Evolutionary conservation across 2,888 invertebrate genomes (phyloP), one percentile per base, ranked within the genome.

Genomic region (Pegoplata infirma): DNA sequence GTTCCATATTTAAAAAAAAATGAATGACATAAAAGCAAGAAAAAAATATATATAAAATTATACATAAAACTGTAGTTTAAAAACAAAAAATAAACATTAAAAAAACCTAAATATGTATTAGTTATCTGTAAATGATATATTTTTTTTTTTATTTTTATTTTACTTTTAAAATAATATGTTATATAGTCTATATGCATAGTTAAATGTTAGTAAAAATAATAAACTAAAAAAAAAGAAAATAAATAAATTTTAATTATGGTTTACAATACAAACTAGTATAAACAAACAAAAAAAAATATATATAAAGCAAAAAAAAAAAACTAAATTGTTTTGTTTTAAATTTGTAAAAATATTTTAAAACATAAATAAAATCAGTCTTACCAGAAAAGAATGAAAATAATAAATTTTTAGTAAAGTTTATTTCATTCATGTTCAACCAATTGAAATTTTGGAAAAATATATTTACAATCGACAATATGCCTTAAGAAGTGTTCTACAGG

Each of bases 101-200:
- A 32, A 47, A 55, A 49, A 25, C 49, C 1, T 21, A 36, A 10
- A 49, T 16, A 55, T 32, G 5, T n/a, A 17, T 10, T 28, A 32
- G 10, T 47, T 47, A 36, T 17, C 40, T 46, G 46, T 55, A 56
- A 46, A 74, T 59, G 47, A 1, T 40, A 12, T 8, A 32, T 14
- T 8, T 40, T 17, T 21, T n/a, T 49, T 56, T 58, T 63, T 44
- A 19, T 25, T 53, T 77, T 64, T 59, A 47, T 14, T 64, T 69
- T 40, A 55, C 12, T n/a, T 40, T 40, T 28, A 64, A 17, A 6
- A 55, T 67, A 51, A 80, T 40, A 68, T 63, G 47, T 76, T 80
- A 75, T 72, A 67, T 76, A 80, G 72, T 76, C 46, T 36, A 46
- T 72, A 72, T 36, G 58, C 32, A 47, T 55, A 71, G 63, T 58